Evolutionary conservation across 1,140 invertebrate species (phyloP).

Genomic region (Coelopa frigida): DNA sequence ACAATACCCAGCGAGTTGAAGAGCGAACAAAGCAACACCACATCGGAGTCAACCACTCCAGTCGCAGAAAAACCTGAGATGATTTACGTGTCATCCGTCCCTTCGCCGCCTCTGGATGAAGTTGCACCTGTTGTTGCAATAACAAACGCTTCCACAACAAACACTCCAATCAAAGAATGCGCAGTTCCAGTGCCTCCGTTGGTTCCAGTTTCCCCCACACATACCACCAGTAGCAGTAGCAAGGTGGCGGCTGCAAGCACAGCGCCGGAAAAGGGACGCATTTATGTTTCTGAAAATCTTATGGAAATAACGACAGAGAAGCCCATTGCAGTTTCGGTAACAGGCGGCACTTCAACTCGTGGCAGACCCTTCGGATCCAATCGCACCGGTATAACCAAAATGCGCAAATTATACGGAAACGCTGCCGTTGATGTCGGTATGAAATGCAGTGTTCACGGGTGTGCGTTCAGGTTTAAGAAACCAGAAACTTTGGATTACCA

Average conservation of each 20-base stretch:
- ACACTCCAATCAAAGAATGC: too few relatives aligned
- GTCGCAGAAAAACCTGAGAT: too few relatives aligned
- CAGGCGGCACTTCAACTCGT: constrained; percentile 30
- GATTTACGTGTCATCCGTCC: too few relatives aligned
- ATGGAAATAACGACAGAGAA: constrained; percentile 14
- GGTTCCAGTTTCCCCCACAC: background rate
- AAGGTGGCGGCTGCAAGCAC: constrained; percentile 1
- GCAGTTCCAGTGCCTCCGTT: constrained; percentile 17
- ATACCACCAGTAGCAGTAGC: constrained; percentile 16
- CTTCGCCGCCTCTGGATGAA: too few relatives aligned
- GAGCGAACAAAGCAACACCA: too few relatives aligned
- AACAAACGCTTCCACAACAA: constrained; percentile 11
- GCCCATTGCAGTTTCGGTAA: constrained; percentile 4
- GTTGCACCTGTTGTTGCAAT: constrained; percentile 27
- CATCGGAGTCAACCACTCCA: too few relatives aligned
- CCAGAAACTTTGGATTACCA: constrained; percentile 49
- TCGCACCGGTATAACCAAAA: constrained; percentile 21
- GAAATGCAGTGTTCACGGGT: constrained; percentile 36
- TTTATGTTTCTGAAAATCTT: constrained; percentile 42
- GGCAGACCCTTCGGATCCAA: constrained; percentile 40
- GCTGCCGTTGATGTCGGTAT: constrained; percentile 6
- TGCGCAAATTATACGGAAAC: constrained; percentile 6
- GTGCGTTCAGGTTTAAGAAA: constrained; percentile 39
- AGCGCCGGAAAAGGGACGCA: constrained; percentile 29
- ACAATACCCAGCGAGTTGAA: too few relatives aligned